Conservation (phyloP, 2,797 vertebrate species). For the Hapalemur alaotrensis region DNA sequence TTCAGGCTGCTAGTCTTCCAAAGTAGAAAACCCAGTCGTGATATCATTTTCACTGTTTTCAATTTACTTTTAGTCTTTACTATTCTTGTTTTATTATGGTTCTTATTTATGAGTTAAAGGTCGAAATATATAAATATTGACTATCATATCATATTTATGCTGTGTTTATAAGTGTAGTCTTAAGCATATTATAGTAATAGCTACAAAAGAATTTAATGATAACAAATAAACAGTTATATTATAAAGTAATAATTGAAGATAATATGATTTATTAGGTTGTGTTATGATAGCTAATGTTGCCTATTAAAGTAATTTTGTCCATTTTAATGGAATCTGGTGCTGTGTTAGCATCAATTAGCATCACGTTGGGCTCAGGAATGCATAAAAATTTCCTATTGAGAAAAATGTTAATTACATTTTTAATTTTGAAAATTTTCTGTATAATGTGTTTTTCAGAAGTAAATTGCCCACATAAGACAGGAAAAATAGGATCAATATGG, state of each 20-base stretch:
- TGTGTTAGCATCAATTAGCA: neutral
- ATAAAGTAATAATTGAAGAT: slow-evolving; percentile 15
- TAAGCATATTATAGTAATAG: neutral
- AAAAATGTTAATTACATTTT: neutral
- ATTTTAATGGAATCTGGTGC: neutral
- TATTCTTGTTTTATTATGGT: neutral
- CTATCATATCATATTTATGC: neutral
- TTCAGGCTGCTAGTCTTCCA: neutral
- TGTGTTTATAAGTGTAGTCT: neutral
- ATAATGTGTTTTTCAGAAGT: neutral
- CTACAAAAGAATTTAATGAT: neutral
- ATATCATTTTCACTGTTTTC: neutral
- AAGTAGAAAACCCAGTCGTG: neutral
- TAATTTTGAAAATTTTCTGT: slow-evolving; percentile 4
- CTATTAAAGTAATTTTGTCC: neutral
- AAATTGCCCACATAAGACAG: neutral
- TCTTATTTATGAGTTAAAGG: slow-evolving; percentile 28
- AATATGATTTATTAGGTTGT: neutral
- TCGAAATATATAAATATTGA: slow-evolving; percentile 21
- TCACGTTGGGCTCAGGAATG: neutral
- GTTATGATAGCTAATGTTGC: neutral
- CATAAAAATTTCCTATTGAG: neutral
- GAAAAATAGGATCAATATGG: neutral
- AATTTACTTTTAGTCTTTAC: neutral
- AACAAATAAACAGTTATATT: neutral